These are phyloP conservation scores for Penaeus japonicus DNA, from an alignment of 1,140 invertebrate genomes.

Conservation along the genomic window DNA sequence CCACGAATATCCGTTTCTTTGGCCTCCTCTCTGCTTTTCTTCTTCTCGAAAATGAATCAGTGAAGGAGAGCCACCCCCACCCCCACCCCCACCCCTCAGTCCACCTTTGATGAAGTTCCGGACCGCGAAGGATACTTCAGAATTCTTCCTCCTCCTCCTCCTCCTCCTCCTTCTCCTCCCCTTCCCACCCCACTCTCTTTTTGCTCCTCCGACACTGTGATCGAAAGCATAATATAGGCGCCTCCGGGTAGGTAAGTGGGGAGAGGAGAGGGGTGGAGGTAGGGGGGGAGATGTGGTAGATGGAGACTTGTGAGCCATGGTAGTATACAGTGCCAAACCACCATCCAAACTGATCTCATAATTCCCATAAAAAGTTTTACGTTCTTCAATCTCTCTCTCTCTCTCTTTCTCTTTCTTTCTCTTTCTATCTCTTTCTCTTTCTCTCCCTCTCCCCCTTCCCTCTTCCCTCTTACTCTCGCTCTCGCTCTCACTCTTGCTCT, in stretches of 20 bases:
- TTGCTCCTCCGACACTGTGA: slow-evolving; percentile 6
- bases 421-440: not conserved
- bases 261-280: too few species aligned
- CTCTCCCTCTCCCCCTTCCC: not conserved
- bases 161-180: slow-evolving; percentile 6
- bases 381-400: not conserved
- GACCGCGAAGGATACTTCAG: too few species aligned
- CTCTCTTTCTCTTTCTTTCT: not conserved
- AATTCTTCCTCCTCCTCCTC: not conserved
- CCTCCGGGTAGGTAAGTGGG: not conserved
- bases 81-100: too few species aligned
- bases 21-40: too few species aligned
- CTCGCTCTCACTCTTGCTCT: not conserved
- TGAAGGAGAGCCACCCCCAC: too few species aligned
- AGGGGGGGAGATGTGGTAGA: too few species aligned
- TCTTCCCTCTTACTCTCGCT: not conserved
- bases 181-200: not conserved
- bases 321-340: slow-evolving; percentile 18
- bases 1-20: too few species aligned
- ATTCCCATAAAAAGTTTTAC: slow-evolving; percentile 3
- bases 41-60: too few species aligned
- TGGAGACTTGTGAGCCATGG: not conserved
- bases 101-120: too few species aligned
- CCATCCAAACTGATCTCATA: slow-evolving; percentile 11
- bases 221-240: slow-evolving; percentile 6